These are phyloP conservation scores for Brachystomella parvula DNA, from an alignment of 1,140 invertebrate species.

Conservation along the genomic window DNA sequence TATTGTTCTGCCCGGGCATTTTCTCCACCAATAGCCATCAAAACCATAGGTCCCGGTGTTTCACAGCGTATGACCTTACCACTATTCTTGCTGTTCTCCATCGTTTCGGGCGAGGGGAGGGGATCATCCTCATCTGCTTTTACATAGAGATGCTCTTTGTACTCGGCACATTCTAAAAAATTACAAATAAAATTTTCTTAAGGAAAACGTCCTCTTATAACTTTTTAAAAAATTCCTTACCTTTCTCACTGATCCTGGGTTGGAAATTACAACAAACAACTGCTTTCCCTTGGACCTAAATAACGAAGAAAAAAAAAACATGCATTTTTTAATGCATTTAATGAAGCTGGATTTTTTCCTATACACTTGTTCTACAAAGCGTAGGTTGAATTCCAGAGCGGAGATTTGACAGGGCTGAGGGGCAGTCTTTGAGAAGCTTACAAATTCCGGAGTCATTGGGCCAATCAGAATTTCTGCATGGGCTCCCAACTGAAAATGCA, in stretches of 20 bases:
- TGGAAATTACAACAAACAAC: slow-evolving; percentile 27
- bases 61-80: not conserved
- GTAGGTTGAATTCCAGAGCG: slow-evolving; percentile 19
- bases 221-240: slow-evolving; percentile 18
- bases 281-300: slow-evolving; percentile 8
- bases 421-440: slow-evolving; percentile 18
- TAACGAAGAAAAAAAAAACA: not conserved
- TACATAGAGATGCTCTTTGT: slow-evolving; percentile 3
- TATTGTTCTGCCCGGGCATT: slow-evolving; percentile 17
- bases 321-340: not conserved
- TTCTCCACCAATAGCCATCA: slow-evolving; percentile 4
- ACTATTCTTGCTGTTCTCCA: not conserved
- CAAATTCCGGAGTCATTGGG: not conserved
- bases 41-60: not conserved
- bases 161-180: slow-evolving; percentile 27
- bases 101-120: not conserved
- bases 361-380: not conserved
- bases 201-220: not conserved
- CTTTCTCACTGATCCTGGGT: slow-evolving; percentile 25
- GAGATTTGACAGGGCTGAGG: no score
- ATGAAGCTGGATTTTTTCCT: not conserved
- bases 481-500: not conserved
- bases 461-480: not conserved
- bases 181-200: not conserved
- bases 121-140: not conserved